Base-by-base conservation (phyloP, 2,797 vertebrate genomes). In the Catharus ustulatus region DNA sequence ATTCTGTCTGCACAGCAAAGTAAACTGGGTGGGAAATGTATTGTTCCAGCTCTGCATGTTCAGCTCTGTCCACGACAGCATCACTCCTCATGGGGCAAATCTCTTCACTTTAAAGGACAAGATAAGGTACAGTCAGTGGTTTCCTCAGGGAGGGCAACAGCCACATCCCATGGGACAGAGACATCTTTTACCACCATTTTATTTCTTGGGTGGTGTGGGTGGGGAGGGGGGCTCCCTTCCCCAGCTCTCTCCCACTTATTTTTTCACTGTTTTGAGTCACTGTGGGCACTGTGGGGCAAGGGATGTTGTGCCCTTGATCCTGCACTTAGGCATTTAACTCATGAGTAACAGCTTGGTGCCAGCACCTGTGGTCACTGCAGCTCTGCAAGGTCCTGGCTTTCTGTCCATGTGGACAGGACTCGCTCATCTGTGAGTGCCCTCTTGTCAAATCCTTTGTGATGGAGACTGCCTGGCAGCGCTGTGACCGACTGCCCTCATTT, bases 221-320 rank as follows among this genome's bases (percentile, higher is more conserved):
- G 13, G 8, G 4, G 11, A 32, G 8, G 6, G 4, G 2, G 6
- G 5, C 34, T 68, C 20, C 11, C 23, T 51, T 78, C 29, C 63
- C 19, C 13, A 48, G 2, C 8, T 86, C 46, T 15, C 29, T 75
- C 45, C 24, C n/a, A 3, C 29, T 75, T 15, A 4, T 1, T 63
- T 62, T 84, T 43, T 15, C 15, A 13, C 10, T 0, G 1, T 6
- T 77, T 46, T 84, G 59, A 59, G 10, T 72, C 43, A 55, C 18
- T 0, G 2, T 0, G 4, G 23, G 38, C 30, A 30, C 26, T 12
- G 6, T 32, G 1, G 0, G 22, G 36, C 1, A 0, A n/a, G 14
- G 1, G 3, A 22, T 5, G 30, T 13, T 16, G 6, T 32, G 59
- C n/a, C 13, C 61, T 57, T 74, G 51, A 20, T 21, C 13, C 43